Conservation (phyloP, 2,888 invertebrate species). For the Hylaea fasciaria region DNA sequence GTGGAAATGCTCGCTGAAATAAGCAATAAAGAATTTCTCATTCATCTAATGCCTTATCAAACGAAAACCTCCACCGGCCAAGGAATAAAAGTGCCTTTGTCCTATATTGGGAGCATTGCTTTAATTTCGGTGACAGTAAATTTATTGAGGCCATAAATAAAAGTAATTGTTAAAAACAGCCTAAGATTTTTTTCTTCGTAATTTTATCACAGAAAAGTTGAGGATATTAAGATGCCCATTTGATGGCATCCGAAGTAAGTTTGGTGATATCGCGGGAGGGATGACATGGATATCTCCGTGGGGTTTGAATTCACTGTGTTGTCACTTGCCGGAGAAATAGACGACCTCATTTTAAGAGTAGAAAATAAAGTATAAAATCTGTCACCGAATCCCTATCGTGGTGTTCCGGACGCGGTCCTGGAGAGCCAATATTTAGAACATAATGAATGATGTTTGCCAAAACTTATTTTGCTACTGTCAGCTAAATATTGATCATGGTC, state of each 20-base stretch:
- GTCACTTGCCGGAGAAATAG: neutral
- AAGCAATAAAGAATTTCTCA: constrained; percentile 37
- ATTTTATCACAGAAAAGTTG: constrained; percentile 78
- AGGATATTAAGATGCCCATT: constrained; percentile 66
- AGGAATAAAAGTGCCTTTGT: constrained; percentile 65
- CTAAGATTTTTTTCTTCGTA: constrained; percentile 72
- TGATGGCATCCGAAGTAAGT: constrained; percentile 63
- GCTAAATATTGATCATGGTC: no score
- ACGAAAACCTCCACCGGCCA: constrained; percentile 54
- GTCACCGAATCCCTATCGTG: no score
- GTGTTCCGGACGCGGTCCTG: no score
- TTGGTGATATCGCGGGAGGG: constrained; percentile 61
- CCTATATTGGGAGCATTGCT: constrained; percentile 65
- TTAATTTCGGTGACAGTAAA: constrained; percentile 72
- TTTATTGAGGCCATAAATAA: constrained; percentile 78
- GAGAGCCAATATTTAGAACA: neutral
- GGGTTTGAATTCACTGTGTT: constrained; percentile 22
- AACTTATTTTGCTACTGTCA: no score
- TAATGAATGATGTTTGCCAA: no score
- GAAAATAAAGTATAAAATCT: no score
- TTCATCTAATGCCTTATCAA: constrained; percentile 43
- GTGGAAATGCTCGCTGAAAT: constrained; percentile 28
- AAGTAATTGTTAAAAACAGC: constrained; percentile 76
- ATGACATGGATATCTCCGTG: constrained; percentile 53
- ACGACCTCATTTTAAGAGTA: no score